These are phyloP conservation scores for Hippasteria phrygiana DNA, from an alignment of 53 echinoderm and acorn worm species.

Conservation along the genomic window DNA sequence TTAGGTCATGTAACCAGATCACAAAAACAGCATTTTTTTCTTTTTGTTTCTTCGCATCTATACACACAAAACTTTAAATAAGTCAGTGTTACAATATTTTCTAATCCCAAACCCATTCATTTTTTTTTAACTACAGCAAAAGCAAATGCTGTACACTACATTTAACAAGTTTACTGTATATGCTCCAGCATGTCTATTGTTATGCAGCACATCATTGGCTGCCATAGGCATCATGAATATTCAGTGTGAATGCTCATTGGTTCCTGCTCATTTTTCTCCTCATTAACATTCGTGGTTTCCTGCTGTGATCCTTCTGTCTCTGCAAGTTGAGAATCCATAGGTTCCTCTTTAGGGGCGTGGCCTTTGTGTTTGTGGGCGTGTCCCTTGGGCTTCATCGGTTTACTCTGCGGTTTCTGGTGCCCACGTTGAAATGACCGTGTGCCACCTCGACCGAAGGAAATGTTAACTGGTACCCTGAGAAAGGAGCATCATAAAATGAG, in stretches of 20 bases:
- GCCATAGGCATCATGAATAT: slow-evolving; percentile 20
- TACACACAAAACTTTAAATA: too few species aligned
- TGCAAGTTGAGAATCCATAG: slow-evolving; percentile 13
- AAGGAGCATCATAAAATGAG: background rate
- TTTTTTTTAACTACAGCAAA: too few species aligned
- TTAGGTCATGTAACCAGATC: too few species aligned
- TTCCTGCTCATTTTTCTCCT: slow-evolving; percentile 6
- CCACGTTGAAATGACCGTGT: slow-evolving; percentile 70
- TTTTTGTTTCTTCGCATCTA: too few species aligned
- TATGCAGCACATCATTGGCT: background rate
- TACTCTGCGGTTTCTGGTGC: slow-evolving; percentile 34
- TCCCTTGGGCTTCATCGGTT: slow-evolving; percentile 12
- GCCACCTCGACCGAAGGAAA: slow-evolving; percentile 74
- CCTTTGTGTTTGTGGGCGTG: slow-evolving; percentile 14
- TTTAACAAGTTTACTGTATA: too few species aligned
- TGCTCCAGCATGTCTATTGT: too few species aligned
- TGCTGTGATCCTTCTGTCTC: background rate
- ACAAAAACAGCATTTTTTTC: too few species aligned
- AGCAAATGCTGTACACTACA: too few species aligned
- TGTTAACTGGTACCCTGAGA: background rate
- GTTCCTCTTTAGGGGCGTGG: slow-evolving; percentile 43
- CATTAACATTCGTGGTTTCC: background rate
- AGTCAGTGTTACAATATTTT: too few species aligned
- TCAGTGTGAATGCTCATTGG: slow-evolving; percentile 29
- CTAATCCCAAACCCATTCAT: too few species aligned